These are phyloP conservation scores for Tupiocoris notatus DNA, from an alignment of 2,888 invertebrate species.

Conservation along the genomic window DNA sequence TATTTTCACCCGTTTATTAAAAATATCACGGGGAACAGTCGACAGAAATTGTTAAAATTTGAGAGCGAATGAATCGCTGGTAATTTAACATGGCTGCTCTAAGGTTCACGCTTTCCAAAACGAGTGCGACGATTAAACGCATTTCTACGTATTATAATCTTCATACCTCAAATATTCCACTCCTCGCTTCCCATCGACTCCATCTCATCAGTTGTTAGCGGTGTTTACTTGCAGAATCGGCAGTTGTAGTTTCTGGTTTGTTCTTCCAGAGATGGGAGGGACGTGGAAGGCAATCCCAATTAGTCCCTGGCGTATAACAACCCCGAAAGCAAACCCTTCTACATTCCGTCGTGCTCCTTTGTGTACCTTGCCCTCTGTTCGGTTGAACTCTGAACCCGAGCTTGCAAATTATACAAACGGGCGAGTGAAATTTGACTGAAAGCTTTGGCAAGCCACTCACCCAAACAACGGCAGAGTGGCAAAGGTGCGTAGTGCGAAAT, in stretches of 20 bases:
- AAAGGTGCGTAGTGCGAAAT: no score
- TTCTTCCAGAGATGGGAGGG: not conserved
- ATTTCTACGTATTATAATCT: no score
- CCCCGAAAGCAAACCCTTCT: not conserved
- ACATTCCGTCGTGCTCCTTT: not conserved
- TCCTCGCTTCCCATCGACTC: no score
- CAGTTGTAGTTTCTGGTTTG: slow-evolving; percentile 26
- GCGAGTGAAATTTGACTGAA: not conserved
- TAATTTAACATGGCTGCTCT: no score
- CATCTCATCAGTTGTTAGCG: slow-evolving; percentile 24
- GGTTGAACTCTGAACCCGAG: not conserved
- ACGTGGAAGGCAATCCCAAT: slow-evolving; percentile 2
- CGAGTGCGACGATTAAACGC: no score
- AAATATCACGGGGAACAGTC: no score
- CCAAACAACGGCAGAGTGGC: not conserved
- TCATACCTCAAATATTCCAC: no score
- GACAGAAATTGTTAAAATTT: no score
- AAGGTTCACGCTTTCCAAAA: no score
- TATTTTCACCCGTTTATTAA: no score
- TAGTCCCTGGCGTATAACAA: slow-evolving; percentile 31
- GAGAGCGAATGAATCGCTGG: no score
- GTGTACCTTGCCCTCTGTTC: not conserved
- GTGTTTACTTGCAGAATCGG: slow-evolving; percentile 36
- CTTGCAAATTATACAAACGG: not conserved
- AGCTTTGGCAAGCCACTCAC: no score